phyloP scores from a whole-genome alignment of 2,888 invertebrate species.

The Leucoma salicis region DNA sequence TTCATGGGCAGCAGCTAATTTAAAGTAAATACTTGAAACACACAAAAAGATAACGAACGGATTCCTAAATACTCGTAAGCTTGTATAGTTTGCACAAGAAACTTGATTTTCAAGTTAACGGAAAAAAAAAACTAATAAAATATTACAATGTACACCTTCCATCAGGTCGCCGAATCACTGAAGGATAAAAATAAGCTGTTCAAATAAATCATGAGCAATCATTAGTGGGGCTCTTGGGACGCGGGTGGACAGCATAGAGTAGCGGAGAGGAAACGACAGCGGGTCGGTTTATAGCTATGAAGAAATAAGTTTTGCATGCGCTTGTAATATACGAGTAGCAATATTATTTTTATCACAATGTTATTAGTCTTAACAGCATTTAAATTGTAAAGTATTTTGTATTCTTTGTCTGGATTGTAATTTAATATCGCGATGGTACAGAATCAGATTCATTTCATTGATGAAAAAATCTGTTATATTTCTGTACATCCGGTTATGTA shows the following conservation, averaged over 20 bases:
- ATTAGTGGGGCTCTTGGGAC: conserved; percentile 58
- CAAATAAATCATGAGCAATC: conserved; percentile 77
- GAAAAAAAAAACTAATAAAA: conserved; percentile 6
- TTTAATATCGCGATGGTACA: too few species aligned
- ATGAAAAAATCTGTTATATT: too few species aligned
- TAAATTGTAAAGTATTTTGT: too few species aligned
- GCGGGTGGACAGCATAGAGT: conserved; percentile 1
- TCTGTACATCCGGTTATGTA: too few species aligned
- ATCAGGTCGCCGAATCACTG: conserved; percentile 50
- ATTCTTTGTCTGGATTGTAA: too few species aligned
- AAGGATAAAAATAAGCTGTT: conserved; percentile 65
- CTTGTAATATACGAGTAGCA: too few species aligned
- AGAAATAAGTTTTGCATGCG: too few species aligned
- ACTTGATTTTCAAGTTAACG: neutral
- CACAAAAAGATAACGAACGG: neutral
- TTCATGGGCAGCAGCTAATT: neutral
- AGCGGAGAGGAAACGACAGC: conserved; percentile 25
- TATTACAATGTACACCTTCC: conserved; percentile 44
- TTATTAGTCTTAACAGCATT: too few species aligned
- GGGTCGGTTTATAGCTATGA: neutral
- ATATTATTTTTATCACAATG: too few species aligned
- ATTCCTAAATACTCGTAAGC: too few species aligned
- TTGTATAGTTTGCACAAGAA: conserved; percentile 2
- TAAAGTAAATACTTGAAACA: neutral
- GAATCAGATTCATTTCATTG: too few species aligned